Base-by-base conservation (phyloP, 2,113 vertebrate genomes). In the Tangachromis dhanisi region DNA sequence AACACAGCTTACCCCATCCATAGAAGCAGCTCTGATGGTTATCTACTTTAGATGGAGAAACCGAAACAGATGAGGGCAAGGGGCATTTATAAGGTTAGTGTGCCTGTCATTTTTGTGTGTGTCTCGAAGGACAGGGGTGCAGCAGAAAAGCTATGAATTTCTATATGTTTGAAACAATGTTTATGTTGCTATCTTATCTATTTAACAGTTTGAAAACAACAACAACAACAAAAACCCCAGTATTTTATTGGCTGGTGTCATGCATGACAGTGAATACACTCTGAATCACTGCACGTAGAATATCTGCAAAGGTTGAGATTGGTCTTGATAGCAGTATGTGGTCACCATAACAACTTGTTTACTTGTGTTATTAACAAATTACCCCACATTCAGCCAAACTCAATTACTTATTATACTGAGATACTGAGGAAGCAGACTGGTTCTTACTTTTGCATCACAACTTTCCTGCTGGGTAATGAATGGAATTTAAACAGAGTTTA, bases 21-120 rank as follows among this genome's bases (percentile, higher is more conserved):
- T 6, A 89, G 83, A 9, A 96, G 92, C 92, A 94, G 73, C 87
- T 97, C 97, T 0, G 97, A 97, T 55, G 94, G 96, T 2, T 97
- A 96, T 83, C 90, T 98, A 9, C 83, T 92, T 45, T 96, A 96
- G 63, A 90, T 92, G 94, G 95, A 95, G 81, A 97, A 93, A 78
- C 94, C 96, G 26, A 97, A 87, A 4, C 94, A 95, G 26, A 93
- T 89, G 10, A 95, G 89, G 86, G 90, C 92, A 5, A 94, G 89
- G n/a, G 81, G 14, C 59, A 55, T 63, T 9, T 94, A 90, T 81
- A 98, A 98, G 98, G 98, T 98, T 88, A 24, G 93, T 90, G 35
- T 49, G 38, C 83, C 33, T 83, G 38, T 16, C 24, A 12, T 12
- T 47, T 49, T 78, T 47, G 26, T 78, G 45, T 78, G 16, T 49